phyloP scores from a whole-genome alignment of 2,888 invertebrate genomes.

The Cerceris rybyensis region DNA sequence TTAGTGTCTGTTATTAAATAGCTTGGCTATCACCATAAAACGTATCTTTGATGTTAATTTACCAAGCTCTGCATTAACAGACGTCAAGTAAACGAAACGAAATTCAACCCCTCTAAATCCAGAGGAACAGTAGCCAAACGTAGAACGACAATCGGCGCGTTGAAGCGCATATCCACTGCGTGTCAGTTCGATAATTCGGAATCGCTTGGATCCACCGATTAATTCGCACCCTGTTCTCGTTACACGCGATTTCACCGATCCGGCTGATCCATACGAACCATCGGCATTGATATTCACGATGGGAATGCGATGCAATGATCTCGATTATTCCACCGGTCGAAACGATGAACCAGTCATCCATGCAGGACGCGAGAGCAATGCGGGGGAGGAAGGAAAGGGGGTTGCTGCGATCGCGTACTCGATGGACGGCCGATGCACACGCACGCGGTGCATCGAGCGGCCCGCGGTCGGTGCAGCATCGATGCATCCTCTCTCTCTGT shows the following conservation, averaged over 20 bases:
- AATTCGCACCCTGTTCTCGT: background rate
- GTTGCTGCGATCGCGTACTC: conserved; percentile 64
- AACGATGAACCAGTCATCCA: conserved; percentile 62
- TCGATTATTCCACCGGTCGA: conserved; percentile 47
- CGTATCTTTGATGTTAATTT: background rate
- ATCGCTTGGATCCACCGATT: background rate
- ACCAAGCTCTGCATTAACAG: background rate
- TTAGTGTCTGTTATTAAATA: background rate
- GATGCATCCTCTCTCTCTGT: conserved; percentile 15
- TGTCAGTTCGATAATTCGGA: background rate
- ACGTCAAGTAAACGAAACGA: background rate
- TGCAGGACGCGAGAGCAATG: conserved; percentile 23
- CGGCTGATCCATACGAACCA: background rate
- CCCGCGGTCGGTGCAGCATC: conserved; percentile 22
- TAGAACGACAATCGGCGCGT: no score
- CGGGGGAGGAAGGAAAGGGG: conserved; percentile 20
- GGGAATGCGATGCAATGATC: conserved; percentile 55
- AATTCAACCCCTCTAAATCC: no score
- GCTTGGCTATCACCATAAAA: background rate
- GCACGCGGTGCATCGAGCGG: conserved; percentile 75
- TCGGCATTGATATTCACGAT: conserved; percentile 4
- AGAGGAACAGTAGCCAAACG: no score
- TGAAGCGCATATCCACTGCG: no score
- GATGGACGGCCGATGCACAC: conserved; percentile 67
- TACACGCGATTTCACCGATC: conserved; percentile 3